Percentiles rank a stretch among this genome's conserved stretches.
Evolutionary conservation across 2,113 vertebrate species (phyloP).

Genomic region (Psittacula cyanocephala): DNA sequence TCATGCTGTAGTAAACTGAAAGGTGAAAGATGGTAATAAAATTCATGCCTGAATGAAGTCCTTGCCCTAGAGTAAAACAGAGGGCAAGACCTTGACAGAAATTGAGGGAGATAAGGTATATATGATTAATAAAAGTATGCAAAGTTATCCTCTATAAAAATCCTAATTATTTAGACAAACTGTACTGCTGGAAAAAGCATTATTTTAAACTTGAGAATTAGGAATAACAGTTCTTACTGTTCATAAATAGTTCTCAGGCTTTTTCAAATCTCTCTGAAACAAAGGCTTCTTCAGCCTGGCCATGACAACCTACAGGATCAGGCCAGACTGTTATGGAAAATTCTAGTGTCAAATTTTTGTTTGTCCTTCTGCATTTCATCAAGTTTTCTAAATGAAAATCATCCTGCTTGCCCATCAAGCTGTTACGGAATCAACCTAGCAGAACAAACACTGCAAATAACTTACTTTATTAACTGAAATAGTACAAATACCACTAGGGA

Average conservation of each 20-base stretch:
- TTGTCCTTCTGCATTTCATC: not conserved
- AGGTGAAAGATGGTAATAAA: not conserved
- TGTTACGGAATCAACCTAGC: not conserved
- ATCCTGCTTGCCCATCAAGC: not conserved
- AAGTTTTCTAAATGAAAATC: not conserved
- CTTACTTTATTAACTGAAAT: not conserved
- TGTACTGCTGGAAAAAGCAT: not conserved
- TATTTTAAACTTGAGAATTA: not conserved
- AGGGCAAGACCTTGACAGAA: not conserved
- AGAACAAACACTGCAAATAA: not conserved
- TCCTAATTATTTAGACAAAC: not conserved
- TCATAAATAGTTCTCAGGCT: not conserved
- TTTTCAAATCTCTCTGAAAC: not conserved
- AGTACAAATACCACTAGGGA: not conserved
- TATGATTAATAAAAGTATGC: not conserved
- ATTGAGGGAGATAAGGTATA: not conserved
- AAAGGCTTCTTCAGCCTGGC: not conserved
- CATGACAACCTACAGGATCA: not conserved
- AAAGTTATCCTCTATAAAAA: not conserved
- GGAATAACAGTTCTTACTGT: not conserved
- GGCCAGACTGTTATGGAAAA: not conserved
- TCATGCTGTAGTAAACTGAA: not conserved
- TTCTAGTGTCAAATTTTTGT: not conserved
- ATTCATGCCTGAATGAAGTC: not conserved
- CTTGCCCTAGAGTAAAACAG: not conserved